phyloP scores from a whole-genome alignment of 2,888 invertebrate species.

The Amphiduros pacificus region DNA sequence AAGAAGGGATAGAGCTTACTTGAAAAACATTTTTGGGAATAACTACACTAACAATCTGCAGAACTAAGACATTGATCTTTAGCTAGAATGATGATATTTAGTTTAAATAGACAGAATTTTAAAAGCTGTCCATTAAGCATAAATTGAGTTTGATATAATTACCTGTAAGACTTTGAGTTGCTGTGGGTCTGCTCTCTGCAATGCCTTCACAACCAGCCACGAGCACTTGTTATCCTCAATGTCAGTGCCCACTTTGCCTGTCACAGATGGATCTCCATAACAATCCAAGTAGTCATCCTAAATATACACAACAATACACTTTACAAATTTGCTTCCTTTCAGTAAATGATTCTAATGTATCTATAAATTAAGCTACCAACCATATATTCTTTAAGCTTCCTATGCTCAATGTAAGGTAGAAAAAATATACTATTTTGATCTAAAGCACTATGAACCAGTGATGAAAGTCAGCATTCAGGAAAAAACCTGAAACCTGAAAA shows the following conservation, averaged over 20 bases:
- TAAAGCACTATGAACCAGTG: too few species aligned
- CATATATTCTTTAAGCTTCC: too few species aligned
- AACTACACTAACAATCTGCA: too few species aligned
- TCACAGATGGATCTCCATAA: conserved; percentile 81
- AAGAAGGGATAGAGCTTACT: too few species aligned
- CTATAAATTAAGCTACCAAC: neutral
- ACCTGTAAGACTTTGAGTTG: conserved; percentile 49
- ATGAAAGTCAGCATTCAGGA: too few species aligned
- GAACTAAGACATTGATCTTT: neutral
- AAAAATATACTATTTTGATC: too few species aligned
- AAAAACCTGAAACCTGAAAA: too few species aligned
- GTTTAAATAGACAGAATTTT: neutral
- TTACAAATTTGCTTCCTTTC: too few species aligned
- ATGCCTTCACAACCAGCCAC: conserved; percentile 88
- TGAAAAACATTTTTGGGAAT: too few species aligned
- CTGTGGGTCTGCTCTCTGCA: conserved; percentile 57
- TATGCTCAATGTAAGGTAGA: too few species aligned
- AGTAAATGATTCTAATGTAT: neutral
- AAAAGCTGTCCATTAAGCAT: neutral
- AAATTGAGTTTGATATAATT: neutral
- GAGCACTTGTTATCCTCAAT: conserved; percentile 95
- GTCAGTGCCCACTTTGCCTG: conserved; percentile 88
- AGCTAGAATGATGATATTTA: neutral
- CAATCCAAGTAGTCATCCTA: conserved; percentile 86
- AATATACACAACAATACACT: conserved; percentile 6